These are phyloP conservation scores for Anas acuta DNA, from an alignment of 2,797 vertebrate species.

Conservation along the genomic window DNA sequence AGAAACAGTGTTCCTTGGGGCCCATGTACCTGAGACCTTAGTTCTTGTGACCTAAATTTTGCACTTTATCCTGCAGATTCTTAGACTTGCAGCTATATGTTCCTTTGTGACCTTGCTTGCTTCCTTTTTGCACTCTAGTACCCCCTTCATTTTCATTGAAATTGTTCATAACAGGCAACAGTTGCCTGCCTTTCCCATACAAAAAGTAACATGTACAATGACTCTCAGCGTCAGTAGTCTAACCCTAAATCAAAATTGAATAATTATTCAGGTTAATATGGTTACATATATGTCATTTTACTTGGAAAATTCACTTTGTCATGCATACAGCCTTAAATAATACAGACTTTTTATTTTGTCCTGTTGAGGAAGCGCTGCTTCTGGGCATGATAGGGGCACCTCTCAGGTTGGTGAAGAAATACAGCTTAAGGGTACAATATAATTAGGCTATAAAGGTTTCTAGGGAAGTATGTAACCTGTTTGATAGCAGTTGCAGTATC, in stretches of 20 bases:
- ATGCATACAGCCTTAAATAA: background rate
- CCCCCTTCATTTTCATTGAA: background rate
- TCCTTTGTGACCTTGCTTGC: background rate
- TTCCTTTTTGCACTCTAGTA: background rate
- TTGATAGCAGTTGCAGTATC: background rate
- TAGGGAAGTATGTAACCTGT: background rate
- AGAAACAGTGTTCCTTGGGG: background rate
- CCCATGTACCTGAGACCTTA: background rate
- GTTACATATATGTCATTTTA: background rate
- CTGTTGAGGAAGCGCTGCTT: background rate
- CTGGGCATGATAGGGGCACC: background rate
- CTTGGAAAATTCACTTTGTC: background rate
- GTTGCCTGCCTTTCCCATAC: background rate
- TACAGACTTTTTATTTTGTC: background rate
- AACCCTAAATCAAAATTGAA: background rate
- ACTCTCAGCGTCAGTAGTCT: background rate
- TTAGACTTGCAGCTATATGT: background rate
- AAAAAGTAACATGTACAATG: background rate
- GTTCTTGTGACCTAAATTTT: background rate
- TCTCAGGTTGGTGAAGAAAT: background rate
- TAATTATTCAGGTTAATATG: background rate
- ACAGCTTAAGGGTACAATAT: background rate
- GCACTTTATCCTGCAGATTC: background rate
- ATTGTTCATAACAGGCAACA: background rate
- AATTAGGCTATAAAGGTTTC: background rate